These are phyloP conservation scores for Montifringilla adamsi DNA, from an alignment of 2,113 vertebrate genomes.

Conservation along the genomic window DNA sequence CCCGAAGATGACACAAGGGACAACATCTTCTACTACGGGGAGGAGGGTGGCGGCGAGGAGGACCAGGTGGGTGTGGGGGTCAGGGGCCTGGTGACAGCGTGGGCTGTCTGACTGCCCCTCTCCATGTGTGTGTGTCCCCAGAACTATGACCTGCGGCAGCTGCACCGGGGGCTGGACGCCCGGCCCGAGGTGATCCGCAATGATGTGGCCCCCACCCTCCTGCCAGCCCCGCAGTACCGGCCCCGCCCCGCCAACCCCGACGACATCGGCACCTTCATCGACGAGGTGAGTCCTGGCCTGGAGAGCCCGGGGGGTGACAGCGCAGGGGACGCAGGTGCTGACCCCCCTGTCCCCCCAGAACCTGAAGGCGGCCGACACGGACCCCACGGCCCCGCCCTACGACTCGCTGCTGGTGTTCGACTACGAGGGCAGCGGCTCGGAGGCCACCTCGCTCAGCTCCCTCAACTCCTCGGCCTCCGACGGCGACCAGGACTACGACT, in stretches of 20 bases:
- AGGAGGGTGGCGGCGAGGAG: slow-evolving; percentile 93
- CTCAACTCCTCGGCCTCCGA: slow-evolving; percentile 86
- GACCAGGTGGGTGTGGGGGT: slow-evolving; percentile 81
- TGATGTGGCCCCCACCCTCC: slow-evolving; percentile 78
- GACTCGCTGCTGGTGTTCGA: slow-evolving; percentile 95
- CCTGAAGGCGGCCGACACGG: slow-evolving; percentile 87
- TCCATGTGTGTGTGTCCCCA: neutral
- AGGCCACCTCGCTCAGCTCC: slow-evolving; percentile 87
- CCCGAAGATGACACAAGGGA: slow-evolving; percentile 86
- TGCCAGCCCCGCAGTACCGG: slow-evolving; percentile 79
- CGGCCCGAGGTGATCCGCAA: slow-evolving; percentile 86
- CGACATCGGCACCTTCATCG: slow-evolving; percentile 92
- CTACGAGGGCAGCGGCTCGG: slow-evolving; percentile 90
- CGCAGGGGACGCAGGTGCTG: rapidly evolving
- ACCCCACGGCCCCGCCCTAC: slow-evolving; percentile 91
- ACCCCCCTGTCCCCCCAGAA: slow-evolving; percentile 71
- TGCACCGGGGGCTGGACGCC: slow-evolving; percentile 88
- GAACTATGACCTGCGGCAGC: slow-evolving; percentile 90
- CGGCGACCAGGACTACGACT: slow-evolving; percentile 88
- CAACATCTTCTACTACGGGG: slow-evolving; percentile 91
- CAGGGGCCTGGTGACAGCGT: neutral
- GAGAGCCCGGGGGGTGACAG: neutral
- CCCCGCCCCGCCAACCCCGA: slow-evolving; percentile 78
- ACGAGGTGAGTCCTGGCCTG: slow-evolving; percentile 76
- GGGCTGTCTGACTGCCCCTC: neutral